Percentiles rank a stretch among this genome's conserved stretches.
Evolutionary conservation across 30 jellyfish, hydroid and myxozoan species (phyloP).

Genomic region (Chironex yamaguchii): DNA sequence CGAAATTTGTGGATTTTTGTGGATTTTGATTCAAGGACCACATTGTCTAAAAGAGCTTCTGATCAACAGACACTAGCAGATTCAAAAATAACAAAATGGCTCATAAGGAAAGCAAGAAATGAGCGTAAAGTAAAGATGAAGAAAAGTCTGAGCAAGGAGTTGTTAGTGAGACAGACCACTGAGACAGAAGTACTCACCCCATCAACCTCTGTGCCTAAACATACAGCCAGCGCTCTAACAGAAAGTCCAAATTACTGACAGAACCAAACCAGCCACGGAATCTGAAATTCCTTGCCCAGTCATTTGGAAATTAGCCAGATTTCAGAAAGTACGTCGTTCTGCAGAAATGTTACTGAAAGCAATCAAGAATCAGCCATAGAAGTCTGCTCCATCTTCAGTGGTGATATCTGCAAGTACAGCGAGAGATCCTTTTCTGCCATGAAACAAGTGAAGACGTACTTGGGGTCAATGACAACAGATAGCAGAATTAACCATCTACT

Average conservation of each 20-base stretch:
- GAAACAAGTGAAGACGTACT: conserved; percentile 62
- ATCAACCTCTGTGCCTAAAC: conserved; percentile 35
- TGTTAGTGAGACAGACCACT: conserved; percentile 44
- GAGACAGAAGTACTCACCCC: conserved; percentile 58
- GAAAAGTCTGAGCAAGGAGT: conserved; percentile 17
- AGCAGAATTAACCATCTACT: conserved; percentile 50
- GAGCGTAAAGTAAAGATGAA: conserved; percentile 45
- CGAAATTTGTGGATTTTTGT: conserved; percentile 3
- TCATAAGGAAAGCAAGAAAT: conserved; percentile 19
- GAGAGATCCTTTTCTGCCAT: conserved; percentile 71
- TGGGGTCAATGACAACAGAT: conserved; percentile 58
- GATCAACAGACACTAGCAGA: conserved; percentile 33
- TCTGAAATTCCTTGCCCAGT: conserved; percentile 33
- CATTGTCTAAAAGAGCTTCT: conserved; percentile 12
- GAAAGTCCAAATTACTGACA: conserved; percentile 45
- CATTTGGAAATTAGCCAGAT: conserved; percentile 60
- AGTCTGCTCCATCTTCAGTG: not conserved
- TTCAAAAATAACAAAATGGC: conserved; percentile 14
- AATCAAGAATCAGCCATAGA: conserved; percentile 21
- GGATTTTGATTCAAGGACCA: not conserved
- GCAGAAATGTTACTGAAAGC: too few species aligned
- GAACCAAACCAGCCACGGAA: conserved; percentile 79
- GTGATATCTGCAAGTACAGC: conserved; percentile 14
- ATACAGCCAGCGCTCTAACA: conserved; percentile 25
- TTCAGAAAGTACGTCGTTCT: conserved; percentile 13